Conservation (phyloP, 2,888 invertebrate genomes). For the Linnaemya vulpina region DNA sequence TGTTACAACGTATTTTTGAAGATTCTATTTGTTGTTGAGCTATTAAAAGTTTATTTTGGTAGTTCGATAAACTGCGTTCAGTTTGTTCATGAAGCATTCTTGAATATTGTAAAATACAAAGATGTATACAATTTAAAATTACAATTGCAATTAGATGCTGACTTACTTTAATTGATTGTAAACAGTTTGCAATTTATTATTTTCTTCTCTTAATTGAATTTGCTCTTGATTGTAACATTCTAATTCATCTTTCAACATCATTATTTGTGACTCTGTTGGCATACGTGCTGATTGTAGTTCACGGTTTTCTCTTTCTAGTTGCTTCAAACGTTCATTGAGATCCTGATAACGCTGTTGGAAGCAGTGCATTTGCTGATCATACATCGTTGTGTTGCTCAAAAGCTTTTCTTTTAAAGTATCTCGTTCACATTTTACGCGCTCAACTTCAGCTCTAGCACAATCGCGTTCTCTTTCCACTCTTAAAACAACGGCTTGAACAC, state of each 20-base stretch:
- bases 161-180: slow-evolving; percentile 86
- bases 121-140: not conserved
- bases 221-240: slow-evolving; percentile 84
- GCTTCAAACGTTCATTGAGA: slow-evolving; percentile 84
- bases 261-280: slow-evolving; percentile 84
- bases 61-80: slow-evolving; percentile 88
- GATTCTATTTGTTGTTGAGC: slow-evolving; percentile 86
- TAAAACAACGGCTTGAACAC: slow-evolving; percentile 81
- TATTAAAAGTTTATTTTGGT: slow-evolving; percentile 87
- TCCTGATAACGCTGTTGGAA: slow-evolving; percentile 84
- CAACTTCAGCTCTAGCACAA: slow-evolving; percentile 83
- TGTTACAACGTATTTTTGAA: slow-evolving; percentile 85
- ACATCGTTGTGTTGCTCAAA: slow-evolving; percentile 83
- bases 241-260: slow-evolving; percentile 85
- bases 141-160: not conserved
- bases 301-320: slow-evolving; percentile 85
- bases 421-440: slow-evolving; percentile 85
- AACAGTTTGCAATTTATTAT: slow-evolving; percentile 84
- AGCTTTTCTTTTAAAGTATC: slow-evolving; percentile 85
- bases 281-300: slow-evolving; percentile 84
- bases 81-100: slow-evolving; percentile 91
- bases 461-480: slow-evolving; percentile 84
- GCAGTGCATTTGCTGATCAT: slow-evolving; percentile 83
- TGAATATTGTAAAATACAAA: not conserved
- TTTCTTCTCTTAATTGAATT: slow-evolving; percentile 84